Percentiles rank a stretch among this genome's conserved stretches.
phyloP scores from a whole-genome alignment of 2,797 vertebrate species.

The Enteromius afrohamiltoni region DNA sequence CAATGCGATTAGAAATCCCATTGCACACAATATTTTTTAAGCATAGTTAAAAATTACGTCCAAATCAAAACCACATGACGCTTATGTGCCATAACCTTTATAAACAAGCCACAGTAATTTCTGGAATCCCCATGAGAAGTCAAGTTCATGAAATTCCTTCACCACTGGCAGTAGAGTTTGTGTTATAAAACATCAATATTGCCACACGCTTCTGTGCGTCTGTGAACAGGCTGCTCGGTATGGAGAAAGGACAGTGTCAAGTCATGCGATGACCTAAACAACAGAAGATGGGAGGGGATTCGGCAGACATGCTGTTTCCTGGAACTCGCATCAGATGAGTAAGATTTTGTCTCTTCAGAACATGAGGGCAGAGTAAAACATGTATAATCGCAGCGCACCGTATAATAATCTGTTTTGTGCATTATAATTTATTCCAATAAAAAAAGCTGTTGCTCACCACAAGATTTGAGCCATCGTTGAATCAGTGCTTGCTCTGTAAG shows the following conservation, averaged over 20 bases:
- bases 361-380: constrained; percentile 37
- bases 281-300: constrained; percentile 64
- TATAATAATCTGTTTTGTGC: constrained; percentile 22
- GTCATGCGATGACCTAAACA: constrained; percentile 69
- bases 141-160: constrained; percentile 75
- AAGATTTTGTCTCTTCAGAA: constrained; percentile 24
- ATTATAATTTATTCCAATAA: constrained; percentile 32
- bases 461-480: constrained; percentile 3
- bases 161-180: constrained; percentile 68
- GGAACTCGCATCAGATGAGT: constrained; percentile 43
- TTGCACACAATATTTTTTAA: constrained; percentile 75
- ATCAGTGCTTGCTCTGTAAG: constrained; percentile 5
- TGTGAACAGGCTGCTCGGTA: constrained; percentile 64
- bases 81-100: constrained; percentile 68
- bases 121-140: constrained; percentile 75
- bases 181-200: constrained; percentile 75
- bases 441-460: constrained; percentile 14
- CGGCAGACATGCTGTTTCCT: constrained; percentile 37
- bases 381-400: constrained; percentile 10
- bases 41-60: constrained; percentile 70
- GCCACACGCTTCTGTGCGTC: constrained; percentile 76
- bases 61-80: constrained; percentile 81
- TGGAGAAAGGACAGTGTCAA: constrained; percentile 62
- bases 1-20: constrained; percentile 76
- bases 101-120: constrained; percentile 75